A percentile compares a stretch with the other conserved stretches of the same genome.
Conservation (phyloP, 2,888 invertebrate genomes). For the Drosophila fungiperda region DNA sequence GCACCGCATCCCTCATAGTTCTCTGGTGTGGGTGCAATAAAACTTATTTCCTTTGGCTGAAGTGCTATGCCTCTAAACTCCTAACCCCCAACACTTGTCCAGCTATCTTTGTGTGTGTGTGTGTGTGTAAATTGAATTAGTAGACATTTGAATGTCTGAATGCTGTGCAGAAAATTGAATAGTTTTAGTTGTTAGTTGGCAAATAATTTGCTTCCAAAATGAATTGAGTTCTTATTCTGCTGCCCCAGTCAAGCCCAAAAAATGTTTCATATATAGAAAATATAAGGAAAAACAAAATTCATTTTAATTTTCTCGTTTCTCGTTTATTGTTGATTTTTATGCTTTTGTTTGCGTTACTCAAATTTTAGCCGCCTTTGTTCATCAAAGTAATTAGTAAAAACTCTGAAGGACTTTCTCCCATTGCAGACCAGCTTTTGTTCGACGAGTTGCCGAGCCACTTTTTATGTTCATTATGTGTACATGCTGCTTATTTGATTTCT, state of each 20-base stretch:
- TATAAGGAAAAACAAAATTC: conserved; percentile 14
- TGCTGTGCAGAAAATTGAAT: conserved; percentile 69
- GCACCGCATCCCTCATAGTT: conserved; percentile 23
- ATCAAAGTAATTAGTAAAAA: conserved; percentile 79
- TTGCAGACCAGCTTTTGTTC: conserved; percentile 39
- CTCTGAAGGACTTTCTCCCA: conserved; percentile 67
- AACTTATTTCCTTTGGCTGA: conserved; percentile 56
- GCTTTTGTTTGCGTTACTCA: conserved; percentile 74
- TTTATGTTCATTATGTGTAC: conserved; percentile 66
- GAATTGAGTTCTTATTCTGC: conserved; percentile 16
- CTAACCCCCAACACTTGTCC: conserved; percentile 11
- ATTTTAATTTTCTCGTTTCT: conserved; percentile 68
- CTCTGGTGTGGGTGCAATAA: conserved; percentile 56
- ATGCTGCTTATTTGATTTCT: conserved; percentile 74
- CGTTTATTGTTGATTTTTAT: conserved; percentile 54
- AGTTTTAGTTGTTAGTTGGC: conserved; percentile 72
- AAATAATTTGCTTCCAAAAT: conserved; percentile 55
- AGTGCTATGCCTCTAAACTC: neutral
- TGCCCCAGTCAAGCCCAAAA: conserved; percentile 18
- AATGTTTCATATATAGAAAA: conserved; percentile 10
- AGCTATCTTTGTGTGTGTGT: conserved; percentile 19
- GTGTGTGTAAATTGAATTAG: conserved; percentile 63
- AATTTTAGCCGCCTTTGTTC: conserved; percentile 72
- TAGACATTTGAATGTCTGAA: conserved; percentile 32
- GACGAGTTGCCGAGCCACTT: conserved; percentile 19